Evolutionary conservation across 2,797 vertebrate species (phyloP).

Genomic region (Prionace glauca): DNA sequence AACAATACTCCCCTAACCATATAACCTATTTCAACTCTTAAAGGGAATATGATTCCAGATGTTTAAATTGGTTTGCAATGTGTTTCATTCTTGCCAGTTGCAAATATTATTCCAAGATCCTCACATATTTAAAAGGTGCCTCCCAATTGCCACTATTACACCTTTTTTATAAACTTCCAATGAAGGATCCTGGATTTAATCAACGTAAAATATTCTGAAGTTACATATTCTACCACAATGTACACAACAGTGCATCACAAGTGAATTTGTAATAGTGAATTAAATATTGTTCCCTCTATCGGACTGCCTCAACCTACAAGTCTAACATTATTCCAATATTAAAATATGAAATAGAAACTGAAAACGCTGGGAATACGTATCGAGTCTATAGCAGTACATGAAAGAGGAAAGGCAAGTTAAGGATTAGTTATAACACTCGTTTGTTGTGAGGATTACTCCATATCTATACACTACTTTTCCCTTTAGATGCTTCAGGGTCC

Average conservation of each 20-base stretch:
- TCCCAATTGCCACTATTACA: neutral
- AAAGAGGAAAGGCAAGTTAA: neutral
- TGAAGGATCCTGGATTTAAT: neutral
- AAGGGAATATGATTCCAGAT: neutral
- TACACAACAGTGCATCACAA: neutral
- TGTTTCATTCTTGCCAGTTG: neutral
- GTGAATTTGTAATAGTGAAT: neutral
- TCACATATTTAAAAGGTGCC: neutral
- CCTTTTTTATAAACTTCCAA: no score
- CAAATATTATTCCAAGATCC: neutral
- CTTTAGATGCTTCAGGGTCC: neutral
- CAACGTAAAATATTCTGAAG: neutral
- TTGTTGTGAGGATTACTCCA: neutral
- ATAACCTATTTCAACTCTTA: neutral
- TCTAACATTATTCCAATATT: neutral
- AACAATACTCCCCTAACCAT: neutral
- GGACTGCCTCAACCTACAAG: neutral
- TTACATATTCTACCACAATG: neutral
- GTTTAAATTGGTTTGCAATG: constrained; percentile 17
- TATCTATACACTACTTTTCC: neutral
- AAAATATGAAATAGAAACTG: neutral
- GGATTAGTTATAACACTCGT: neutral
- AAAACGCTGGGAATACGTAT: neutral
- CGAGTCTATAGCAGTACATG: neutral
- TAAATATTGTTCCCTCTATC: neutral